Conservation (phyloP, 2,797 vertebrate genomes). For the Lycodopsis pacificus region DNA sequence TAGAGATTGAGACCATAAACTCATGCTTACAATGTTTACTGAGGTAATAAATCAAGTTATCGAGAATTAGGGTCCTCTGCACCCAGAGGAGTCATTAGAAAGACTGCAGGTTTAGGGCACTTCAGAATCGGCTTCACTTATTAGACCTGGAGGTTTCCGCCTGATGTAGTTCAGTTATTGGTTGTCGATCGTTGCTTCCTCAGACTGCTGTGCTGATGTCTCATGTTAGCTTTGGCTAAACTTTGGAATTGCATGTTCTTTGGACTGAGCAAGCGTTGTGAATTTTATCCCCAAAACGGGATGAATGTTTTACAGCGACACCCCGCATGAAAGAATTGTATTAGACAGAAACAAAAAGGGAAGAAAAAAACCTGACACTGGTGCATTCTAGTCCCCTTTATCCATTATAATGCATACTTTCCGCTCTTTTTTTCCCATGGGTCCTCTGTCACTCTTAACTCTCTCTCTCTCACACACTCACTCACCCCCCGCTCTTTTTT, state of each 20-base stretch:
- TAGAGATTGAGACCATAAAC: too few relatives aligned
- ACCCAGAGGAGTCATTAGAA: too few relatives aligned
- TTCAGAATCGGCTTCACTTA: too few relatives aligned
- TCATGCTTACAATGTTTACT: too few relatives aligned
- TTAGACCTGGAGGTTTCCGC: too few relatives aligned
- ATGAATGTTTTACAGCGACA: not conserved
- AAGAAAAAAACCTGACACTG: not conserved
- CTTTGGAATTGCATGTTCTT: not conserved
- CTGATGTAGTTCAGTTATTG: not conserved
- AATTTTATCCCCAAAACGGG: not conserved
- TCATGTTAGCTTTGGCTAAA: not conserved
- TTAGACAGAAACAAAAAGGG: not conserved
- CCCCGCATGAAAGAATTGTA: not conserved
- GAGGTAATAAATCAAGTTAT: too few relatives aligned
- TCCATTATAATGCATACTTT: conserved; percentile 1
- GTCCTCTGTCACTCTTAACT: conserved; percentile 13
- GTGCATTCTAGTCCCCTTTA: not conserved
- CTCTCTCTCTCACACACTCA: not conserved
- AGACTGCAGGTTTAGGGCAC: too few relatives aligned
- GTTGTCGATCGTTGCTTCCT: not conserved
- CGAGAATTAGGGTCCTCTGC: too few relatives aligned
- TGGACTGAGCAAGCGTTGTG: not conserved
- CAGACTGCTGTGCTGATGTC: not conserved
- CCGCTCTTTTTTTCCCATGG: not conserved
- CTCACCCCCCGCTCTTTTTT: conserved; percentile 16